A percentile compares a stretch with the other conserved stretches of the same genome.
These are phyloP conservation scores for Dynastes hyllus DNA, from an alignment of 2,888 invertebrate species.

Conservation along the genomic window DNA sequence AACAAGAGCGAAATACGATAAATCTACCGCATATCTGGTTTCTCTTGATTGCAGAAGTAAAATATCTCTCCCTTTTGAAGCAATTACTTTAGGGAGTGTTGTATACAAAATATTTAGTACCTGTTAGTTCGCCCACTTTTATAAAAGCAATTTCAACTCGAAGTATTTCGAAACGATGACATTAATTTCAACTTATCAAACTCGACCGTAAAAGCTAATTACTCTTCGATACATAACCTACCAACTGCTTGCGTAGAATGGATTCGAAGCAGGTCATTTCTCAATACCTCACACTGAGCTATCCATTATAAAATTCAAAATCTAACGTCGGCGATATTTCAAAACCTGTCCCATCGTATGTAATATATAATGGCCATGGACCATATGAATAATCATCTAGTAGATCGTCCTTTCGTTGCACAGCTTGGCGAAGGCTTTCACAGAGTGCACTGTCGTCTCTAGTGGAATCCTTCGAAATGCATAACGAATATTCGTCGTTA, in stretches of 20 bases:
- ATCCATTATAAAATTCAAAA: constrained; percentile 44
- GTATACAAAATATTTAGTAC: too few species aligned
- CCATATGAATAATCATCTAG: constrained; percentile 26
- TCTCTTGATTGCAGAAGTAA: too few species aligned
- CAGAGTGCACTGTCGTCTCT: constrained; percentile 17
- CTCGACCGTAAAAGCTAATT: constrained; percentile 36
- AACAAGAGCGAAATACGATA: too few species aligned
- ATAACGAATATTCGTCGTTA: constrained; percentile 21
- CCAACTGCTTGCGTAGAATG: constrained; percentile 2
- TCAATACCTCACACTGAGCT: constrained; percentile 20
- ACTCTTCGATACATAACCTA: constrained; percentile 33
- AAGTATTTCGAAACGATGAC: not conserved
- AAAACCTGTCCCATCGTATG: constrained; percentile 7
- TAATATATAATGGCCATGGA: constrained; percentile 26
- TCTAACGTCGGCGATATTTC: constrained; percentile 41
- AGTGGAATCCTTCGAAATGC: too few species aligned
- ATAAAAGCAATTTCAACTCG: not conserved
- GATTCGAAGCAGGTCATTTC: constrained; percentile 26
- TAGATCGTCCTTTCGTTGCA: not conserved
- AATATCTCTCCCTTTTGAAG: too few species aligned
- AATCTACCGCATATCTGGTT: too few species aligned
- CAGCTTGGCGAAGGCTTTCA: not conserved
- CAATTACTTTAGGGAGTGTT: too few species aligned
- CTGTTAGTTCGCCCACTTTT: too few species aligned
- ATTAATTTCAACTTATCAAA: constrained; percentile 46